A percentile compares a stretch with the other conserved stretches of the same genome.
phyloP scores from a whole-genome alignment of 2,888 invertebrate genomes.

The Pseudococcus viburni region DNA sequence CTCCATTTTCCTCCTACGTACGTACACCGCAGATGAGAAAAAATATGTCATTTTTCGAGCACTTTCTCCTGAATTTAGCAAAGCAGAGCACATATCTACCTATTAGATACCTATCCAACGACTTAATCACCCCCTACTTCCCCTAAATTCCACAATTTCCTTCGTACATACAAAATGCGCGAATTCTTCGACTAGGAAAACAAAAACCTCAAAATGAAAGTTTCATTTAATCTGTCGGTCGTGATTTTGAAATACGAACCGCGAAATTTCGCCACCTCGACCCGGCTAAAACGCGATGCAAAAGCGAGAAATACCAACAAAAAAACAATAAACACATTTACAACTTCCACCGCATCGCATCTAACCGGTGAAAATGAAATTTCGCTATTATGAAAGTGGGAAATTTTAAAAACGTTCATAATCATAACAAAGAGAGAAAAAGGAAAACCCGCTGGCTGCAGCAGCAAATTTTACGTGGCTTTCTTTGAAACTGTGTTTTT shows the following conservation, averaged over 20 bases:
- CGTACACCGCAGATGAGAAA: too few relatives aligned
- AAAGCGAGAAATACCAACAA: background rate
- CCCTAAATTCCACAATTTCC: too few relatives aligned
- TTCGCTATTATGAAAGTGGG: slow-evolving; percentile 18
- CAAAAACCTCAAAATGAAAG: background rate
- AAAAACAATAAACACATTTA: slow-evolving; percentile 43
- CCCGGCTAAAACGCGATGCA: background rate
- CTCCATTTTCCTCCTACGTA: too few relatives aligned
- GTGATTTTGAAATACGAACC: slow-evolving; percentile 17
- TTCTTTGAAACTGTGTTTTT: slow-evolving; percentile 25
- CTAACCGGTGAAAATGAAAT: slow-evolving; percentile 32
- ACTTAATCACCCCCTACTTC: too few relatives aligned
- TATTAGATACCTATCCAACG: too few relatives aligned
- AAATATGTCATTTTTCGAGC: too few relatives aligned
- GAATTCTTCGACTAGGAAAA: background rate
- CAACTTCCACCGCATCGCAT: background rate
- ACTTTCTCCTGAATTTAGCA: too few relatives aligned
- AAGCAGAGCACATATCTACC: too few relatives aligned
- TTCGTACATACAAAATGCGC: too few relatives aligned
- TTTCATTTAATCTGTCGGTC: background rate
- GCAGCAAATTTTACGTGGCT: background rate
- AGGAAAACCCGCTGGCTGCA: slow-evolving; percentile 19
- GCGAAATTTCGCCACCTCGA: background rate
- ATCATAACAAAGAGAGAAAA: background rate
- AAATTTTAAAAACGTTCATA: slow-evolving; percentile 11